Evolutionary conservation across 2,113 vertebrate species (phyloP), one percentile per base, ranked within the genome.

Genomic region (human): DNA sequence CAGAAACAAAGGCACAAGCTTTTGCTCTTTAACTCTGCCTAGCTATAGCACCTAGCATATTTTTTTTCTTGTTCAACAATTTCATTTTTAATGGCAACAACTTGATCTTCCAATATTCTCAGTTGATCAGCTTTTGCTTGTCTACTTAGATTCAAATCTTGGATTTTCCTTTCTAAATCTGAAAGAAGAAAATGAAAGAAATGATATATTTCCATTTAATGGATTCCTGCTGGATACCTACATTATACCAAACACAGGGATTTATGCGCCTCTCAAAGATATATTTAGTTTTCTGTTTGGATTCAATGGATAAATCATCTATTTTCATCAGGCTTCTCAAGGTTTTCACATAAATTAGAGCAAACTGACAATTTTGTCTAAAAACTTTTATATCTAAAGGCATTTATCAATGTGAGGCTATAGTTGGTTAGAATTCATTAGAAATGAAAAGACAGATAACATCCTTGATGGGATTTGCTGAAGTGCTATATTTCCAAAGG

Each of bases 111-210:
- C 57, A 99, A 89, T 64, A 90, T 64, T 59, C 98, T 98, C 72
- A 99, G 96, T 93, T 99, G 98, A 64, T 98, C 96, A 40, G 95
- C 98, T 97, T 99, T 99, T 14, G 98, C 95, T 93, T 98, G 97
- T 96, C 99, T 99, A 27, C 83, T 98, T 97, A 97, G 95, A 81
- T 98, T 97, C 87, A 99, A 96, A 64, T 98, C 94, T 93, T 98
- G 96, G 94, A 99, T 99, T 96, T 97, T 99, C 97, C 99, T 98
- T 98, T 99, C 99, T 98, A 99, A 97, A 87, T 99, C 99, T 99
- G 98, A 96, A 99, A 98, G 90, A 95, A 82, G 59, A 98, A 88
- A 98, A 85, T 40, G 68, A 97, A 92, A 55, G 17, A 43, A 95
- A 91, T 52, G 14, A 85, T 23, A 16, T n/a, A 64, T 61, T 93